Evolutionary conservation across 2,113 vertebrate species (phyloP).

Genomic region (Taxidea taxus): DNA sequence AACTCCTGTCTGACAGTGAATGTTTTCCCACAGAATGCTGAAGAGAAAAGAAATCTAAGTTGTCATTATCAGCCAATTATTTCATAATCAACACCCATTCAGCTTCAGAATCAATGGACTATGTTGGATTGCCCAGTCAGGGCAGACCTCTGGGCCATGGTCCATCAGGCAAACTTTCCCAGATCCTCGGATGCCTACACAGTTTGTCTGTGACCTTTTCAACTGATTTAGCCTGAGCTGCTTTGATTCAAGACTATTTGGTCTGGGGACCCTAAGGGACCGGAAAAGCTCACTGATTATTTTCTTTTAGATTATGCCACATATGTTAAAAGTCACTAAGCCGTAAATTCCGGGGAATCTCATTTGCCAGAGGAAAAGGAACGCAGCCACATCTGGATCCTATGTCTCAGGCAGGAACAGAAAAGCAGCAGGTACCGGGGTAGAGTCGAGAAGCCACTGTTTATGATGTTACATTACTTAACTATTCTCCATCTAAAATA

Average conservation of each 20-base stretch:
- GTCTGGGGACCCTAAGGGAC: neutral
- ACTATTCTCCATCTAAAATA: neutral
- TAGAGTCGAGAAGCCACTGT: neutral
- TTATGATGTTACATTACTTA: neutral
- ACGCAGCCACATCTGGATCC: neutral
- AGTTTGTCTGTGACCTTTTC: conserved; percentile 18
- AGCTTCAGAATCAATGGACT: neutral
- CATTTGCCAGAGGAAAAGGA: conserved; percentile 8
- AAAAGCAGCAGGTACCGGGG: neutral
- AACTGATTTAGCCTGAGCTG: neutral
- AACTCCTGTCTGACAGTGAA: neutral
- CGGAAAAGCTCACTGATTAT: conserved; percentile 44
- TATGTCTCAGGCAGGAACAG: neutral
- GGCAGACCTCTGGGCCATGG: neutral
- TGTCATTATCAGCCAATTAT: neutral
- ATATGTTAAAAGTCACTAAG: conserved; percentile 53
- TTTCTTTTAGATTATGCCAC: conserved; percentile 59
- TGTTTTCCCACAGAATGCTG: neutral
- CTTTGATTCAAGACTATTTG: conserved; percentile 38
- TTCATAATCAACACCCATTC: neutral
- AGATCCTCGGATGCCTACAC: neutral
- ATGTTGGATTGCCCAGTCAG: neutral
- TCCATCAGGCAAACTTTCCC: too few relatives aligned
- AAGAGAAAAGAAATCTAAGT: neutral
- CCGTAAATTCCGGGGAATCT: conserved; percentile 8